These are phyloP conservation scores for Himalopsyche phryganea DNA, from an alignment of 1,140 invertebrate species.

Conservation along the genomic window DNA sequence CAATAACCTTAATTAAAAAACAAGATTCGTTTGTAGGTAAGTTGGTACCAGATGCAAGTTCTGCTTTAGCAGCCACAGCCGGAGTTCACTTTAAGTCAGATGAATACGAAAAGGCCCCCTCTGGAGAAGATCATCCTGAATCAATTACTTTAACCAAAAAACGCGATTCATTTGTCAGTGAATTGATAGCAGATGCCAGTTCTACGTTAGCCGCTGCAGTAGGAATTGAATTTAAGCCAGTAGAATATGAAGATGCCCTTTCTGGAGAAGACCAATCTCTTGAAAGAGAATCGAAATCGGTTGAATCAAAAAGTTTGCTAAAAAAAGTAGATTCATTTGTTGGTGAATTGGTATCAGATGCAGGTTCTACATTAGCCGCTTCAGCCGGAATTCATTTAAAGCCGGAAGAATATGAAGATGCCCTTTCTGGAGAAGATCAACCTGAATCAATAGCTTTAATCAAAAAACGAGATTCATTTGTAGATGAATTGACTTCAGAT, in stretches of 20 bases:
- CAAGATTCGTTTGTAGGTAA: too few relatives aligned
- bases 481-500: slow-evolving; percentile 16
- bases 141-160: too few relatives aligned
- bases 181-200: slow-evolving; percentile 16
- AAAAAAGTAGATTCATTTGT: neutral
- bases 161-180: slow-evolving; percentile 2
- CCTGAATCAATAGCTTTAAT: neutral
- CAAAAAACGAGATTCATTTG: neutral
- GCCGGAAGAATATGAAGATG: slow-evolving; percentile 11
- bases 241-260: too few relatives aligned
- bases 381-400: slow-evolving; percentile 23
- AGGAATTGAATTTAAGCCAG: slow-evolving; percentile 24
- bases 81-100: slow-evolving; percentile 13
- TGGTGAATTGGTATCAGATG: slow-evolving; percentile 17
- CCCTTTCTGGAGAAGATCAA: neutral
- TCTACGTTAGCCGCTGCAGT: slow-evolving; percentile 22
- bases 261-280: neutral
- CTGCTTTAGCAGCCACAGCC: neutral
- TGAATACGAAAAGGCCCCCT: neutral
- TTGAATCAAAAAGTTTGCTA: neutral
- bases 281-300: neutral
- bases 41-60: too few relatives aligned
- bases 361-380: slow-evolving; percentile 20
- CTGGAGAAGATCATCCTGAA: too few relatives aligned
- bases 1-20: too few relatives aligned